Evolutionary conservation across 64 coral and sea anemone genomes (phyloP).

Genomic region (Stylophora pistillata): DNA sequence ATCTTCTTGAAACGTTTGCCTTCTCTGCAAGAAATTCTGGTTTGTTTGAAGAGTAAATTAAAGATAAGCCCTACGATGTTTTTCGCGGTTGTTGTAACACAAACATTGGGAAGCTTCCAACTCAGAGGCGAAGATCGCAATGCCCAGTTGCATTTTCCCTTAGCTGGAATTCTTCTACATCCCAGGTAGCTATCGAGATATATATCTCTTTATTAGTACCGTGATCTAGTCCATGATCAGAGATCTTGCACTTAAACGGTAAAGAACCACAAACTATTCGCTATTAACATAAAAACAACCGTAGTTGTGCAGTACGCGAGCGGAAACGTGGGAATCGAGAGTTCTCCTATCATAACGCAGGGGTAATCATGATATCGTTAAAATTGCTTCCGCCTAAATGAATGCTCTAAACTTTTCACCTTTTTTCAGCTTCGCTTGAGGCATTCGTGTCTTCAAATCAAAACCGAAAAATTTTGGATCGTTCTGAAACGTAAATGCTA

Average conservation of each 20-base stretch:
- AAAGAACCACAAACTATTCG: no score
- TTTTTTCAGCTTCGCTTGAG: neutral
- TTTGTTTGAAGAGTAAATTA: slow-evolving; percentile 31
- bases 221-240: neutral
- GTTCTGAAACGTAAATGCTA: no score
- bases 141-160: neutral
- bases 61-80: neutral
- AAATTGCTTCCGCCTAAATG: neutral
- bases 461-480: neutral
- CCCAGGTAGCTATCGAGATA: neutral
- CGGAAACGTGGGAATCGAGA: neutral
- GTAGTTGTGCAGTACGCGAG: neutral
- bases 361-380: neutral
- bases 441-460: neutral
- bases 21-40: neutral
- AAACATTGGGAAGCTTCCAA: neutral
- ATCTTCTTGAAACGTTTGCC: neutral
- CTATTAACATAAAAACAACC: no score
- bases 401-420: neutral
- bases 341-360: neutral
- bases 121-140: neutral
- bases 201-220: neutral
- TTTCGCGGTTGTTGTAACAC: neutral
- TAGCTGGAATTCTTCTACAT: neutral
- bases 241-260: neutral